Evolutionary conservation across 2,113 vertebrate species (phyloP).

Genomic region (Cnemophilus loriae): DNA sequence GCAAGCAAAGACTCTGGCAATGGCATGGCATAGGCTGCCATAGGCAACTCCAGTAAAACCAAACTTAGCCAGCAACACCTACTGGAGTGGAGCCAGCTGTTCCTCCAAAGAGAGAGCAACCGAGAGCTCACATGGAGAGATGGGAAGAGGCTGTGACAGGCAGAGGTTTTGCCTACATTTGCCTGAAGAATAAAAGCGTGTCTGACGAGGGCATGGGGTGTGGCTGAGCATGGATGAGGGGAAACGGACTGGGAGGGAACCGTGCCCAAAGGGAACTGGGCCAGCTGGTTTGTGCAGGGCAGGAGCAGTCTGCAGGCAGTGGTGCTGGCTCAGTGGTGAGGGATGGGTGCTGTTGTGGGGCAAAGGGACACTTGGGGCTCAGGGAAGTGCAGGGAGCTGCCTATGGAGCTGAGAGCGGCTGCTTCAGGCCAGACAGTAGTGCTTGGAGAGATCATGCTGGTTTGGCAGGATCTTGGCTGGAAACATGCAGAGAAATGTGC

Average conservation of each 20-base stretch:
- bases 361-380: neutral
- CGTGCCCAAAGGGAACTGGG: fast-evolving
- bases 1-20: neutral
- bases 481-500: fast-evolving
- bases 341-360: neutral
- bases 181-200: neutral
- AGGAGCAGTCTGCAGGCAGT: neutral
- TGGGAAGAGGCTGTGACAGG: neutral
- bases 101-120: neutral
- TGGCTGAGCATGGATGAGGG: neutral
- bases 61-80: neutral
- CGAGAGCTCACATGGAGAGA: neutral
- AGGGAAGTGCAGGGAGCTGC: neutral
- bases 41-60: neutral
- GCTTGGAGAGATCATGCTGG: neutral
- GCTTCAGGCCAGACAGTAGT: neutral
- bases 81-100: neutral
- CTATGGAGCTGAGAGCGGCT: neutral
- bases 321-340: neutral
- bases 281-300: neutral
- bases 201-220: neutral
- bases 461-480: neutral
- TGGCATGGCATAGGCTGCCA: neutral
- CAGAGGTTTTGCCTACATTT: neutral
- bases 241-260: neutral